These are phyloP conservation scores for Hydractinia symbiolongicarpus DNA, from an alignment of 30 jellyfish, hydroid and myxozoan genomes.

Conservation along the genomic window DNA sequence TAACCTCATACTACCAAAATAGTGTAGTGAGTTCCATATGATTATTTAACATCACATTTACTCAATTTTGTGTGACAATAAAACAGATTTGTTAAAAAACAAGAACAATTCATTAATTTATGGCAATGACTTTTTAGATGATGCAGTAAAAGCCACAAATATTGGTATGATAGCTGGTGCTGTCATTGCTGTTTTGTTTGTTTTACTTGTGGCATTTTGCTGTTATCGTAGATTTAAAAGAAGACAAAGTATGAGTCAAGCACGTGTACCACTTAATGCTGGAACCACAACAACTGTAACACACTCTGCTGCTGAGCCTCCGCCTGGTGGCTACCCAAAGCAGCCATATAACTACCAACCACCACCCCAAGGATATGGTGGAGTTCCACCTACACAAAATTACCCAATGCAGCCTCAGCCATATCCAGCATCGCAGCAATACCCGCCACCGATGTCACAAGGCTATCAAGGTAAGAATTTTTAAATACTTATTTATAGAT, in stretches of 20 bases:
- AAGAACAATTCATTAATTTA: background rate
- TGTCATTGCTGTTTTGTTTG: slow-evolving; percentile 13
- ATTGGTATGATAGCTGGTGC: slow-evolving; percentile 15
- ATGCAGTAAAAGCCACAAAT: slow-evolving; percentile 10
- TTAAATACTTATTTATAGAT: no score
- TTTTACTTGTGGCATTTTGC: slow-evolving; percentile 14
- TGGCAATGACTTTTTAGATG: background rate
- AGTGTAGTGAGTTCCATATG: no score
- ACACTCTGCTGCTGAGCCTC: background rate
- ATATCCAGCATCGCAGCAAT: background rate
- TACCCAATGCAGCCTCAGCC: slow-evolving; percentile 4
- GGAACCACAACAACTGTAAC: background rate
- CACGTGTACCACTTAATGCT: background rate
- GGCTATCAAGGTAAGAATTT: background rate
- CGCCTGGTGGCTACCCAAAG: background rate
- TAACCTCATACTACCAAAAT: no score
- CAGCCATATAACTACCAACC: slow-evolving; percentile 1
- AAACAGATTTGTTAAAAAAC: background rate
- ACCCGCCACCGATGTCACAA: slow-evolving; percentile 6
- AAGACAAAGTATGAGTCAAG: slow-evolving; percentile 2
- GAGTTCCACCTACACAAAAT: background rate
- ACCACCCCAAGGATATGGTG: background rate
- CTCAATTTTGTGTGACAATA: background rate
- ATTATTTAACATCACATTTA: background rate
- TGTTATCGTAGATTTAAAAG: slow-evolving; percentile 22